Conservation (phyloP, 2,888 invertebrate species). For the Nymphalis polychloros region DNA sequence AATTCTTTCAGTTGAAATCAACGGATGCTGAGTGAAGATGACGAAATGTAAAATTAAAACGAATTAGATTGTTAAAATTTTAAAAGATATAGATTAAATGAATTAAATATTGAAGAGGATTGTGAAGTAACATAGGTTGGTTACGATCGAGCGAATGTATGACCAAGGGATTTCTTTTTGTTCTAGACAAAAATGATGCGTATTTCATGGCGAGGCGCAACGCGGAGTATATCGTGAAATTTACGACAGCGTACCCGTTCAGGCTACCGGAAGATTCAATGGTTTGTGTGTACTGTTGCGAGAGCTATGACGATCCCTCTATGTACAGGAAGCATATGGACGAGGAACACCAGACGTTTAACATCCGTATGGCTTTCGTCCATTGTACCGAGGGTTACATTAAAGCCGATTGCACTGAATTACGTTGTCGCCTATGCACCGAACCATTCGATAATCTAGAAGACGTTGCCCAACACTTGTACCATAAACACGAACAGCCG, state of each 20-base stretch:
- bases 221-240: conserved; percentile 72
- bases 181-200: conserved; percentile 70
- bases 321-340: conserved; percentile 67
- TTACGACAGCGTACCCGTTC: conserved; percentile 75
- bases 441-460: conserved; percentile 52
- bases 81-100: conserved; percentile 23
- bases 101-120: conserved; percentile 27
- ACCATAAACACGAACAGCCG: conserved; percentile 54
- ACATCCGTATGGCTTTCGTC: conserved; percentile 60
- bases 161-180: conserved; percentile 75
- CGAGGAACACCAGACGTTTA: conserved; percentile 62
- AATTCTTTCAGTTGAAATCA: not conserved
- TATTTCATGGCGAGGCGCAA: conserved; percentile 70
- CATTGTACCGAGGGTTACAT: conserved; percentile 66
- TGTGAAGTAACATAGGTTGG: conserved; percentile 26
- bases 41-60: conserved; percentile 17
- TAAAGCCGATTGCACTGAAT: conserved; percentile 67
- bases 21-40: conserved; percentile 7
- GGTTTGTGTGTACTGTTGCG: conserved; percentile 74
- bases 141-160: conserved; percentile 51
- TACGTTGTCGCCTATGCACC: conserved; percentile 63
- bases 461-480: conserved; percentile 59
- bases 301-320: conserved; percentile 59
- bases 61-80: not conserved
- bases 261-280: conserved; percentile 67